Evolutionary conservation across 2,888 invertebrate genomes (phyloP), one percentile per base, ranked within the genome.

Genomic region (Amphimallon solstitiale): DNA sequence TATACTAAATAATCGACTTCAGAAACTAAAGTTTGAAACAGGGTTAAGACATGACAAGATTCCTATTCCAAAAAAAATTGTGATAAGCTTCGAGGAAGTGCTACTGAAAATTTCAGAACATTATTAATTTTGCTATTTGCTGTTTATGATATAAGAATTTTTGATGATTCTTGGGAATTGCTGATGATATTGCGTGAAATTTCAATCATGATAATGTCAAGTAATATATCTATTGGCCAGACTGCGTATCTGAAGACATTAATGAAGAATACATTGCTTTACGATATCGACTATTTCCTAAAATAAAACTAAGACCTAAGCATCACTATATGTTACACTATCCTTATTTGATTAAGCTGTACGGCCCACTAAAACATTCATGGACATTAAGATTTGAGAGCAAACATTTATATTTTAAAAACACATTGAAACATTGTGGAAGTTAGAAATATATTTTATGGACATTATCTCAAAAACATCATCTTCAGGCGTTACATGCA

Each of bases 311-410:
- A 43, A 70, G 68, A 63, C 70, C 71, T 2, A 75, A 74, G 65
- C 72, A 70, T 62, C 74, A 75, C 54, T 72, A 68, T 68, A 37
- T 74, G 9, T 38, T 49, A 10, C 76, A 76, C 66, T 75, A 74
- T 65, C 63, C 67, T 5, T 9, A 60, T 12, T 65, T 73, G 23
- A 72, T 72, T 54, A 54, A 56, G 45, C 40, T 64, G 19, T 67
- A 69, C 62, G 74, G 73, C 23, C 73, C 72, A n/a, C n/a, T n/a
- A n/a, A n/a, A n/a, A n/a, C n/a, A n/a, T n/a, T n/a, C n/a, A n/a
- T n/a, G n/a, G n/a, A 68, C 69, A 5, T 49, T 73, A 46, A 45
- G 73, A 2, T 73, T 67, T 68, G 72, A 74, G 63, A 62, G 67
- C 10, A 71, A 72, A 35, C 72, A 73, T 59, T 63, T 35, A 29